phyloP scores from a whole-genome alignment of 53 echinoderm and acorn worm genomes.

The Arbacia lixula region DNA sequence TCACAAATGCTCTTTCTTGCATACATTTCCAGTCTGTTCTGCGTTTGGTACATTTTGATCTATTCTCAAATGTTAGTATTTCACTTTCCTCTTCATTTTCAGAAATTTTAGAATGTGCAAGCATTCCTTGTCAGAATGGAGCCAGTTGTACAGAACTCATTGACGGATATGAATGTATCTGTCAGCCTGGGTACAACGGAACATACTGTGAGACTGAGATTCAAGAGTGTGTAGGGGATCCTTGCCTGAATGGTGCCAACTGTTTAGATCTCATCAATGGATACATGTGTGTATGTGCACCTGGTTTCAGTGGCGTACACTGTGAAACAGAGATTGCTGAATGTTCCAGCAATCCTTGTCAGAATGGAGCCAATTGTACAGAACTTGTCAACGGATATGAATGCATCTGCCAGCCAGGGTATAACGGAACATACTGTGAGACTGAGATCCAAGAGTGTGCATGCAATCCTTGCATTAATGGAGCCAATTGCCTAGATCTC shows the following conservation, averaged over 20 bases:
- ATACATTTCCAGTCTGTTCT: too few species aligned
- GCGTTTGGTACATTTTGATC: not conserved
- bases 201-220: slow-evolving; percentile 45
- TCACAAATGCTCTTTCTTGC: too few species aligned
- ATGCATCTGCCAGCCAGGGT: slow-evolving; percentile 72
- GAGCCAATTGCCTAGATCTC: slow-evolving; percentile 29
- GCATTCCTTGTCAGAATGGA: slow-evolving; percentile 73
- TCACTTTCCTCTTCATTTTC: not conserved
- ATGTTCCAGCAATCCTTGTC: slow-evolving; percentile 59
- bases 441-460: slow-evolving; percentile 35
- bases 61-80: not conserved
- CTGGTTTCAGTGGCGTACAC: slow-evolving; percentile 17
- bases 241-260: slow-evolving; percentile 66
- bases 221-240: slow-evolving; percentile 48
- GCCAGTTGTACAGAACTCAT: slow-evolving; percentile 56
- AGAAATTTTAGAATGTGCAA: slow-evolving; percentile 57
- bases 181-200: slow-evolving; percentile 49
- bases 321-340: slow-evolving; percentile 31
- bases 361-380: slow-evolving; percentile 70
- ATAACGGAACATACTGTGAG: slow-evolving; percentile 61
- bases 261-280: slow-evolving; percentile 68
- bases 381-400: slow-evolving; percentile 44
- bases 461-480: slow-evolving; percentile 35
- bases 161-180: slow-evolving; percentile 53
- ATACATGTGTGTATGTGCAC: slow-evolving; percentile 70